These are phyloP conservation scores for Lagodon rhomboides DNA, from an alignment of 2,797 vertebrate species.

Conservation along the genomic window DNA sequence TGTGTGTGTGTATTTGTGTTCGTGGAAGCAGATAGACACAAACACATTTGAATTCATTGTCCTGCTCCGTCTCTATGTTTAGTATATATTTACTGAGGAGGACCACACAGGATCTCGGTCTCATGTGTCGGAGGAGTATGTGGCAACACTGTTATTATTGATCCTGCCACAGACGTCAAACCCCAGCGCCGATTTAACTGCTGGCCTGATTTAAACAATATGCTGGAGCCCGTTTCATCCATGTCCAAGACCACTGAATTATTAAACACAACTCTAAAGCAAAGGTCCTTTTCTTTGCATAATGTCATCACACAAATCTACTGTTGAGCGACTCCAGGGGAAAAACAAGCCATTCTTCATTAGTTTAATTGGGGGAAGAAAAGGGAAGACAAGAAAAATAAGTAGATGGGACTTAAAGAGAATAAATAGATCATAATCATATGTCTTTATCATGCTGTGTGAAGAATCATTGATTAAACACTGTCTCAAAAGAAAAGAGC, in stretches of 20 bases:
- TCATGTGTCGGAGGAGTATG: constrained; percentile 71
- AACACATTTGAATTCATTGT: constrained; percentile 71
- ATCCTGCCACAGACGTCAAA: constrained; percentile 79
- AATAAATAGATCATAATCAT: constrained; percentile 72
- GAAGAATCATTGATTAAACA: constrained; percentile 66
- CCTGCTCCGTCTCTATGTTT: constrained; percentile 69
- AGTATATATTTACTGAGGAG: constrained; percentile 46
- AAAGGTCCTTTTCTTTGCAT: constrained; percentile 71
- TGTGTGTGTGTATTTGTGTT: constrained; percentile 60
- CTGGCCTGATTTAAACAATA: constrained; percentile 84
- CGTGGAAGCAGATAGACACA: constrained; percentile 71
- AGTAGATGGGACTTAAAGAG: constrained; percentile 52
- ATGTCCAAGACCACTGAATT: constrained; percentile 80
- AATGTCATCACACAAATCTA: constrained; percentile 70
- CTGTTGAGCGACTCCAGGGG: constrained; percentile 54
- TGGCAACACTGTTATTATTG: constrained; percentile 79
- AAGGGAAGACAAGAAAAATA: constrained; percentile 45
- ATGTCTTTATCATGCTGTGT: constrained; percentile 60
- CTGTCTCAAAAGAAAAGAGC: constrained; percentile 44
- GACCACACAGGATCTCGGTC: constrained; percentile 80
- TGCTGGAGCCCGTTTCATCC: constrained; percentile 80
- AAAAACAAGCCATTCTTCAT: constrained; percentile 76
- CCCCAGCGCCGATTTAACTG: constrained; percentile 78
- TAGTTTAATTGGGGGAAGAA: constrained; percentile 58
- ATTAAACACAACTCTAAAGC: constrained; percentile 81